Base-by-base conservation (phyloP, 2,888 invertebrate species). In the Alloscopus bannaensis region DNA sequence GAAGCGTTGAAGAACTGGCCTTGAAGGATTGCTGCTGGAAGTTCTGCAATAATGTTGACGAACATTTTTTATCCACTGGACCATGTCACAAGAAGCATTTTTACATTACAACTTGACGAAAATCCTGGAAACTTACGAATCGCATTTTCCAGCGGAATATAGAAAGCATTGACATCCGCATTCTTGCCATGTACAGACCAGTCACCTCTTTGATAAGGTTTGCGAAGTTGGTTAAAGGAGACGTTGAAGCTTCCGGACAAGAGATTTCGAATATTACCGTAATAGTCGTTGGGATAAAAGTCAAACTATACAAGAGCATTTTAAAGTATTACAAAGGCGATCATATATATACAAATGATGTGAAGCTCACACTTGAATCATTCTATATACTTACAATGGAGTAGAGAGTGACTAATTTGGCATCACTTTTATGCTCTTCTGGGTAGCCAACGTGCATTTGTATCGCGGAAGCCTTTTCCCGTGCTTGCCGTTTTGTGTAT, bases 1-100 rank as follows among this genome's bases (percentile, higher is more conserved):
- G 88, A 87, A 80, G 88, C 89, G 83, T 88, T 88, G 85, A 89
- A 89, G 86, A 89, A 89, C 4, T 88, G 88, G 13, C 89, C 89
- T 83, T 89, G 89, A 2, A 89, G 86, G 73, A 89, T 96, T 81
- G 96, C 97, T 84, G 96, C 97, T 0, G 96, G 96, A 88, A 97
- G 95, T 89, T 95, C 96, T 77, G 24, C 13, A 66, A 52, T 13
- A 16, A 62, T 47, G 47, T 36, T 36, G 6, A 36, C 6, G 13
- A 36, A 6, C 36, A 36, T 36, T n/a, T n/a, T n/a, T n/a, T n/a
- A n/a, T n/a, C n/a, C n/a, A n/a, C n/a, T n/a, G n/a, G n/a, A n/a
- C n/a, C n/a, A n/a, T n/a, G n/a, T n/a, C n/a, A n/a, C n/a, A n/a
- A n/a, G n/a, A n/a, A n/a, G n/a, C n/a, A n/a, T n/a, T n/a, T n/a